These are phyloP conservation scores for Machaerirhynchus nigripectus DNA, from an alignment of 2,113 vertebrate species.

Conservation along the genomic window DNA sequence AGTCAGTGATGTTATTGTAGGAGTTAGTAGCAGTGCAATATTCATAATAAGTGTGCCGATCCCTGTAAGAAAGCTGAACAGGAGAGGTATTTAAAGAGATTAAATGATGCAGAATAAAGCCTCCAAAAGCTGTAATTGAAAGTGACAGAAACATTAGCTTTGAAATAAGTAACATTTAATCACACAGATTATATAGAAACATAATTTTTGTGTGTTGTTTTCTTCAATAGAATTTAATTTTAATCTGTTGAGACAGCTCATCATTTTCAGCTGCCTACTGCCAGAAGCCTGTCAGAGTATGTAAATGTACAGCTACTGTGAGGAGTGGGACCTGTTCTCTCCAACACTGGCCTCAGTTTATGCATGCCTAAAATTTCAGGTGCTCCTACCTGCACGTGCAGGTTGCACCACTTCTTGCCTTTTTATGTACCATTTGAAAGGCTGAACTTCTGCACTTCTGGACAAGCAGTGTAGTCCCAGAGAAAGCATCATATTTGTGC, in stretches of 20 bases:
- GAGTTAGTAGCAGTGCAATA: conserved; percentile 28
- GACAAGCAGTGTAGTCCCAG: not conserved
- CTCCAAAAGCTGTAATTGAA: conserved; percentile 75
- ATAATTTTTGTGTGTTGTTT: conserved; percentile 73
- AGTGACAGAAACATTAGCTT: conserved; percentile 76
- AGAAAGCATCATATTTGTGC: not conserved
- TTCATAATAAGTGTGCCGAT: conserved; percentile 25
- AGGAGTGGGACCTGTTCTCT: conserved; percentile 45
- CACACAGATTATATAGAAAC: conserved; percentile 70
- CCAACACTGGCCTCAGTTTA: not conserved
- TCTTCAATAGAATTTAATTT: conserved; percentile 73
- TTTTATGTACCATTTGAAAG: not conserved
- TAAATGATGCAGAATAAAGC: conserved; percentile 75
- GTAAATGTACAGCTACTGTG: conserved; percentile 14
- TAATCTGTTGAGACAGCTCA: conserved; percentile 70
- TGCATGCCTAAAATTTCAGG: not conserved
- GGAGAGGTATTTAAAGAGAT: conserved; percentile 67
- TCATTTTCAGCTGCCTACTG: conserved; percentile 61
- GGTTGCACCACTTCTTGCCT: not conserved
- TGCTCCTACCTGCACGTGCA: not conserved
- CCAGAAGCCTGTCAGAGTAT: conserved; percentile 62
- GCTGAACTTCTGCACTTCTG: not conserved
- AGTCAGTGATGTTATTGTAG: conserved; percentile 34
- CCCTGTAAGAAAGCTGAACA: conserved; percentile 45
- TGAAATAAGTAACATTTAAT: conserved; percentile 78